Base-by-base conservation (phyloP, 2,888 invertebrate species). In the Cosmopolites sordidus region DNA sequence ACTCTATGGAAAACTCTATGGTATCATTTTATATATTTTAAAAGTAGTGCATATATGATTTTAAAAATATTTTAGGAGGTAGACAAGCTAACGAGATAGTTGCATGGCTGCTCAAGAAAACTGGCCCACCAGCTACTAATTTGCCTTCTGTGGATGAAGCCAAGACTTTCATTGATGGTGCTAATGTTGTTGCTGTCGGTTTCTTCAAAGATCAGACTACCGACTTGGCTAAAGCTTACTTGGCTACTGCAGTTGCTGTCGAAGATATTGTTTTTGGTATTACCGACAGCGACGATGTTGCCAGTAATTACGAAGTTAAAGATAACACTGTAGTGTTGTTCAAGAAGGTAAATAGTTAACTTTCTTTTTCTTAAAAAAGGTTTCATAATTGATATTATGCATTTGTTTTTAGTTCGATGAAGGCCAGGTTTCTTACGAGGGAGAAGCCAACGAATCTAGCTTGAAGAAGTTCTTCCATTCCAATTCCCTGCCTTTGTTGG, bases 71-170 rank as follows among this genome's bases (percentile, higher is more conserved):
- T 49, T 5, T 62, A 86, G 91, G 95, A 76, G 96, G 95, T 51
- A 87, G 98, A 66, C 86, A 89, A 73, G 87, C 91, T 64, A 89
- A 89, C 61, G 94, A 95, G 58, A 97, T 99, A 69, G 83, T 98
- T 56, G 79, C 79, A 63, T 99, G 99, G 99, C 75, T 99, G 58
- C 82, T 84, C 73, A 98, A 98, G 81, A 99, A 98, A 82, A 93
- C 94, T 69, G 98, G 98, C 48, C 96, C 98, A 46, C 86, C 94
- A 55, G 96, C 95, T n/a, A 81, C 83, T 64, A 83, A 85, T 59
- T 75, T 99, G 37, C 73, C 79, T 29, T 80, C 86, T 5, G 86
- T 86, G 1, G 92, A 91, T 50, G 90, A 88, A 60, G 87, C 89
- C 51, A 91, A 92, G 73, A 81, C 84, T 60, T 85, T 97, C 69